Conservation (phyloP, 2,888 invertebrate genomes). For the Keiferia lycopersicella region DNA sequence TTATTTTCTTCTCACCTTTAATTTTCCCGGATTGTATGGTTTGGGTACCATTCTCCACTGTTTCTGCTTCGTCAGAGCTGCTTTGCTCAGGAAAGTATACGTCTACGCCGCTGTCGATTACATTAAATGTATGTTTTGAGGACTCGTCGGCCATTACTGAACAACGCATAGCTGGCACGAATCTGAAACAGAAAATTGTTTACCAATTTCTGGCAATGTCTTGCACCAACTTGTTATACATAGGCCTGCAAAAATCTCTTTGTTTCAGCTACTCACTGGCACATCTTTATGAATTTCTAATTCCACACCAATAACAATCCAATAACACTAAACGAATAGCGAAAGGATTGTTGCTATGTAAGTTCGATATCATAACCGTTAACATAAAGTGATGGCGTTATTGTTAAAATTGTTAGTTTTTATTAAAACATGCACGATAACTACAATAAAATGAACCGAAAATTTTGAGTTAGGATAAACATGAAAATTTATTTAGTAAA, state of each 20-base stretch:
- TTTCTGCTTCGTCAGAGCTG: constrained; percentile 29
- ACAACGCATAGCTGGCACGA: background rate
- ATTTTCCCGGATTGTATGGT: background rate
- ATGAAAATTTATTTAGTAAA: background rate
- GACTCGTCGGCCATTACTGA: background rate
- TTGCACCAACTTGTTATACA: too few species aligned
- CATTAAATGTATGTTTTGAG: background rate
- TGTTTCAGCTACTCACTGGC: constrained; percentile 7
- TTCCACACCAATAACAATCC: background rate
- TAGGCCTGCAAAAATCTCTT: too few species aligned
- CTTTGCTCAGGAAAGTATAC: constrained; percentile 3
- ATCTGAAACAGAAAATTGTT: background rate
- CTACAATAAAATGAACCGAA: background rate
- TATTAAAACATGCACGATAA: background rate
- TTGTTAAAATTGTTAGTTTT: constrained; percentile 1
- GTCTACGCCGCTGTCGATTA: background rate
- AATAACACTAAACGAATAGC: too few species aligned
- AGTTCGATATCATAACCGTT: background rate
- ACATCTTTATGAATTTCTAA: background rate
- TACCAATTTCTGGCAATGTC: too few species aligned
- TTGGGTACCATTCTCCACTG: constrained; percentile 10
- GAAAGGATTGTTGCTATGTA: background rate
- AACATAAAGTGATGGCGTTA: background rate
- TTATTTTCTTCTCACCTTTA: background rate
- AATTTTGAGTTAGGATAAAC: background rate